Evolutionary conservation across 2,888 invertebrate species (phyloP).

Genomic region (Pollenia labialis): DNA sequence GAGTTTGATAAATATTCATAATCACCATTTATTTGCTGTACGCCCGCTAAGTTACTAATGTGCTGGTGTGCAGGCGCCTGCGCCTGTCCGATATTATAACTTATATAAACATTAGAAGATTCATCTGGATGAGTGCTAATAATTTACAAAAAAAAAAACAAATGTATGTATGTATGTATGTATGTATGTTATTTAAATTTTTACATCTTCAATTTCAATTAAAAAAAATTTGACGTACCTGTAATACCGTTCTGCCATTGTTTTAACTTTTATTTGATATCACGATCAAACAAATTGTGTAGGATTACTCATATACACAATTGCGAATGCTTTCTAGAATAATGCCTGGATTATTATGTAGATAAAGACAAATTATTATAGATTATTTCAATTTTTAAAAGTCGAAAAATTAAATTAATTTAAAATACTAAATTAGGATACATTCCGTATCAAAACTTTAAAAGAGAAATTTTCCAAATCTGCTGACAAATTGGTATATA

Average conservation of each 20-base stretch:
- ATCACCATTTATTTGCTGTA: constrained; percentile 57
- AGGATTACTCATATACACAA: constrained; percentile 8
- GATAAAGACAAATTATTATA: too few relatives aligned
- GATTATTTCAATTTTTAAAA: too few relatives aligned
- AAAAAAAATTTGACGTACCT: constrained; percentile 74
- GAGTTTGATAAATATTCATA: constrained; percentile 64
- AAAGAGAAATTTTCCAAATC: too few relatives aligned
- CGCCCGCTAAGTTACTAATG: constrained; percentile 44
- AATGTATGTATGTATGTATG: neutral
- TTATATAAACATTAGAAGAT: constrained; percentile 71
- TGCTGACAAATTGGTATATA: too few relatives aligned
- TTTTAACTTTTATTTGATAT: constrained; percentile 44
- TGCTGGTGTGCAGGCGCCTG: constrained; percentile 57
- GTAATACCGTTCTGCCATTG: constrained; percentile 78
- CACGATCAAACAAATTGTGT: constrained; percentile 11
- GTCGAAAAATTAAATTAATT: too few relatives aligned
- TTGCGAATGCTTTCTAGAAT: too few relatives aligned
- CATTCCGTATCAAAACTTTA: too few relatives aligned
- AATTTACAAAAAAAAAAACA: neutral
- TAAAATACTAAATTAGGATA: too few relatives aligned
- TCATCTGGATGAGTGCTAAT: constrained; percentile 76
- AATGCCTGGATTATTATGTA: too few relatives aligned
- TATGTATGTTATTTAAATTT: neutral
- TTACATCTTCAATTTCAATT: neutral
- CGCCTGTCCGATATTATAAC: constrained; percentile 68